phyloP scores from a whole-genome alignment of 2,113 vertebrate genomes.

The Chloropsis hardwickii region DNA sequence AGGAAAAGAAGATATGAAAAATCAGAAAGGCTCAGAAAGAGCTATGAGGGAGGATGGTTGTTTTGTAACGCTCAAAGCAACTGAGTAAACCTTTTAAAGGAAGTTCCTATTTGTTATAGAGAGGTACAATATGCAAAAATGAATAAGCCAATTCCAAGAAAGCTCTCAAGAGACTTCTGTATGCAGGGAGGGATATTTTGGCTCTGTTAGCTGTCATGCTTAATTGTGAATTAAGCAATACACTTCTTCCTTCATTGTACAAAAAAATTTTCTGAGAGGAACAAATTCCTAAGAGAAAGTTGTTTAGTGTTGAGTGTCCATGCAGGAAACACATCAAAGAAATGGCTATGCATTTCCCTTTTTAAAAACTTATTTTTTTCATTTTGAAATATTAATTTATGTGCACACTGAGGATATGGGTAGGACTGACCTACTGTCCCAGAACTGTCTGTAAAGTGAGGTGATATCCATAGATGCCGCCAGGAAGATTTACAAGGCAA shows the following conservation, averaged over 20 bases:
- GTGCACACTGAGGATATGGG: background rate
- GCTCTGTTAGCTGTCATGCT: background rate
- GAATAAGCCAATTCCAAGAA: background rate
- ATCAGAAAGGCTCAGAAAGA: background rate
- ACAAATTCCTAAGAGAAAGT: background rate
- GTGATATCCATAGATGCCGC: fast-evolving
- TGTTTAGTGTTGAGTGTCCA: fast-evolving
- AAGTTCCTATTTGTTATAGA: background rate
- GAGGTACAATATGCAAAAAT: background rate
- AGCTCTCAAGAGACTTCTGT: background rate
- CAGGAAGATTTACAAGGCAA: background rate
- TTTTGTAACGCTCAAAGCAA: background rate
- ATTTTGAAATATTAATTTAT: background rate
- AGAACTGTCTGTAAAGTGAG: background rate
- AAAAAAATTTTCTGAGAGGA: background rate
- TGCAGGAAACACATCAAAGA: background rate
- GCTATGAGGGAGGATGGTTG: background rate
- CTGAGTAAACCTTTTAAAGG: background rate
- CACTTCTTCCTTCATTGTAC: background rate
- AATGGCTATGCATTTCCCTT: background rate
- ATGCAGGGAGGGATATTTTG: background rate
- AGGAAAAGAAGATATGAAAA: too few species aligned
- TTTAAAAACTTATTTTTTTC: fast-evolving
- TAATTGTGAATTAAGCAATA: background rate
- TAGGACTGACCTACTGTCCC: background rate